Conservation (phyloP, 2,113 vertebrate species). For the Tapirus terrestris region DNA sequence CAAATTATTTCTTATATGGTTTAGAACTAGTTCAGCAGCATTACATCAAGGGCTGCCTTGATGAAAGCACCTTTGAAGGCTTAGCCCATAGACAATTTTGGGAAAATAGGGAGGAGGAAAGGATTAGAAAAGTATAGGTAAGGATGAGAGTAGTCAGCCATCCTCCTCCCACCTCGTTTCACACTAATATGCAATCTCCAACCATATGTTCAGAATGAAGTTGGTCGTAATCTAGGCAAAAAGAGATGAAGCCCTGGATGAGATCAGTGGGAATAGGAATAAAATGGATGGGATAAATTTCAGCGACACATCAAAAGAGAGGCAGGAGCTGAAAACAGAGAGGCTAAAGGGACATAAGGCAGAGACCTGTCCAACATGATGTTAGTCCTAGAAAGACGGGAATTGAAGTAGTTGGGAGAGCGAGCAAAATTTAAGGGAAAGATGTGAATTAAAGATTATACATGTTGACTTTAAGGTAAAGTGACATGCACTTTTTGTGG, state of each 20-base stretch:
- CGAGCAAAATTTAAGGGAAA: neutral
- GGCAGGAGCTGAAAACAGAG: neutral
- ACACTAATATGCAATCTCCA: neutral
- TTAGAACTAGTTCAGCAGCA: neutral
- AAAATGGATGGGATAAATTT: neutral
- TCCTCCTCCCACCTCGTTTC: neutral
- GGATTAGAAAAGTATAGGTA: neutral
- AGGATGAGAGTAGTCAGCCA: neutral
- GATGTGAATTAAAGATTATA: neutral
- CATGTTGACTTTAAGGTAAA: neutral
- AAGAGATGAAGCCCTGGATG: neutral
- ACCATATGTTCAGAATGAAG: neutral
- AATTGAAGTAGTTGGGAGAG: neutral
- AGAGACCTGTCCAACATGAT: neutral
- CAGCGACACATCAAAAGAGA: neutral
- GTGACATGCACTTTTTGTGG: neutral
- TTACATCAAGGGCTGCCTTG: neutral
- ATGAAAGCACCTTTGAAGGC: neutral
- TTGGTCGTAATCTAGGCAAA: neutral
- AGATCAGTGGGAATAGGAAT: neutral
- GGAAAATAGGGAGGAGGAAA: neutral
- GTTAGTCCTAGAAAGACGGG: neutral
- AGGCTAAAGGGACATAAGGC: neutral
- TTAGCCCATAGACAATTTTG: neutral
- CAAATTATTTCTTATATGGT: neutral